Percentiles rank a stretch among this genome's conserved stretches.
These are phyloP conservation scores for Leucophora obtusa DNA, from an alignment of 2,888 invertebrate genomes.

Conservation along the genomic window DNA sequence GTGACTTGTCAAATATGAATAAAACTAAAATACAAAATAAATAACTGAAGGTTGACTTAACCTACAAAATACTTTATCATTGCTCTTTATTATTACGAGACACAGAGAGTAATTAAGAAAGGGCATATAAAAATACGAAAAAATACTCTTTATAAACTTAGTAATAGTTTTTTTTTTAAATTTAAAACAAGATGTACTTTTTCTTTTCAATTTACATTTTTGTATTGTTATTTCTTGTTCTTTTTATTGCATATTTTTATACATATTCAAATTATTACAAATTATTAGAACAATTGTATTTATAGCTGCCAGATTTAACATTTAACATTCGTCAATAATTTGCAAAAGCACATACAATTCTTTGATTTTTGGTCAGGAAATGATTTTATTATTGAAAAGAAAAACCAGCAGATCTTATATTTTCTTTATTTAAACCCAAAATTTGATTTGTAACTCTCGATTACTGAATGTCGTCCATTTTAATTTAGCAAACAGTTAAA, in stretches of 20 bases:
- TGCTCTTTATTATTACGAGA: neutral
- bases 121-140: neutral
- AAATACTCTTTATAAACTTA: neutral
- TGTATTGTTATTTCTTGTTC: neutral
- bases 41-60: constrained; percentile 62
- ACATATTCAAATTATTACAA: neutral
- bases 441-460: too few relatives aligned
- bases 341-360: too few relatives aligned
- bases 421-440: too few relatives aligned
- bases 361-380: too few relatives aligned
- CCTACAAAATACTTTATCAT: constrained; percentile 43
- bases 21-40: constrained; percentile 49
- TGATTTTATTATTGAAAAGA: too few relatives aligned
- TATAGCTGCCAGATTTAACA: too few relatives aligned
- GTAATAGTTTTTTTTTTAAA: neutral
- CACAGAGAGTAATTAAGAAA: neutral
- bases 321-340: too few relatives aligned
- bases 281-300: too few relatives aligned
- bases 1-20: constrained; percentile 65
- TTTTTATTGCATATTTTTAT: neutral
- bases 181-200: neutral
- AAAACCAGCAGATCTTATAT: too few relatives aligned
- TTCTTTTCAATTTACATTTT: neutral
- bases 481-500: too few relatives aligned
- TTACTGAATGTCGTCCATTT: too few relatives aligned